These are phyloP conservation scores for Dryobotodes eremita DNA, from an alignment of 2,888 invertebrate species.

Conservation along the genomic window DNA sequence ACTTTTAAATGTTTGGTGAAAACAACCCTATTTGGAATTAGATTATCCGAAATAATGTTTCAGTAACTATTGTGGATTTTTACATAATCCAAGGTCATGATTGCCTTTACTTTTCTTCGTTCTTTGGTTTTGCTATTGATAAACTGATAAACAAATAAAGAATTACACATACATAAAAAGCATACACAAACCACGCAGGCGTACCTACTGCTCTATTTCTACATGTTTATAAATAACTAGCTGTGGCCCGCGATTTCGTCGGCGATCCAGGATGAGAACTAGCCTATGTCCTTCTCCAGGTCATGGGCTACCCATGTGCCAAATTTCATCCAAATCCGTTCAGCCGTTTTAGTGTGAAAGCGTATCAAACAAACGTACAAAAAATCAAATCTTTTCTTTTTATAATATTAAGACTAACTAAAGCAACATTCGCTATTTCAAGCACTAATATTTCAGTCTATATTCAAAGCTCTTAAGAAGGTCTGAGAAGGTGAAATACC, in stretches of 20 bases:
- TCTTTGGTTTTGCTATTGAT: too few relatives aligned
- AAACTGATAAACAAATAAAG: background rate
- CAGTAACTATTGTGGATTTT: background rate
- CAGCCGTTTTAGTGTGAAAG: too few relatives aligned
- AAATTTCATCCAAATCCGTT: too few relatives aligned
- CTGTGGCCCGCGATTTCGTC: too few relatives aligned
- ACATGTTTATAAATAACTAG: background rate
- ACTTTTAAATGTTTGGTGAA: background rate
- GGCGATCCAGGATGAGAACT: too few relatives aligned
- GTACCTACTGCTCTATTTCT: background rate
- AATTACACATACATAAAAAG: background rate
- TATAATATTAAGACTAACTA: too few relatives aligned
- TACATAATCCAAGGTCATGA: background rate
- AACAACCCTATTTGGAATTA: background rate
- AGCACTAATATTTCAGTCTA: background rate
- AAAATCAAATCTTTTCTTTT: too few relatives aligned
- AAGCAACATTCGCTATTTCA: too few relatives aligned
- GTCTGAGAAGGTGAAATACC: conserved; percentile 18
- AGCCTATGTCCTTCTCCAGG: too few relatives aligned
- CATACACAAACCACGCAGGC: background rate
- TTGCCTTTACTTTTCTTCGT: too few relatives aligned
- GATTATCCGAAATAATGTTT: background rate
- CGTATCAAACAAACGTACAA: too few relatives aligned
- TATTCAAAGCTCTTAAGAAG: conserved; percentile 10
- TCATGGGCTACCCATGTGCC: too few relatives aligned